Percentiles rank a stretch among this genome's conserved stretches.
Conservation (phyloP, 2,113 vertebrate genomes). For the Epinephelus fuscoguttatus region DNA sequence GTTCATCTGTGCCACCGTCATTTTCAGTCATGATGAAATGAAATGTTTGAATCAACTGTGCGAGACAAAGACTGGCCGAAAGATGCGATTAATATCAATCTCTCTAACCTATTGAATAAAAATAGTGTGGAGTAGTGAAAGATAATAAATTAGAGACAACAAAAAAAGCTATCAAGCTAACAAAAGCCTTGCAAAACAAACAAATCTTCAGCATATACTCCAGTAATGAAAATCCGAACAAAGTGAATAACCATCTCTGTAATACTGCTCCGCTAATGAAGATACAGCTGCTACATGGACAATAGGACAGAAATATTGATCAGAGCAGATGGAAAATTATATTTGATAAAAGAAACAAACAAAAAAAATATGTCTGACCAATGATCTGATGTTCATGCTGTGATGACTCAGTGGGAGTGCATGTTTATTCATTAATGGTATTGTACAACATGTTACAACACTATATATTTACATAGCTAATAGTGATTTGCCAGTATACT, state of each 20-base stretch:
- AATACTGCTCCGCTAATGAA: slow-evolving; percentile 38
- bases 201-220: slow-evolving; percentile 30
- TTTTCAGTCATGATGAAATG: slow-evolving; percentile 9
- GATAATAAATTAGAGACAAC: slow-evolving; percentile 20
- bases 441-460: not conserved
- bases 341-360: slow-evolving; percentile 30
- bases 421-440: not conserved
- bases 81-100: slow-evolving; percentile 9
- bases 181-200: slow-evolving; percentile 35
- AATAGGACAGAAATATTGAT: slow-evolving; percentile 38
- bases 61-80: slow-evolving; percentile 6
- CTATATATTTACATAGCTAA: no score
- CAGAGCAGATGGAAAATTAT: not conserved
- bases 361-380: slow-evolving; percentile 23
- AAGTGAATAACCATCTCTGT: slow-evolving; percentile 31
- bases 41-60: slow-evolving; percentile 11
- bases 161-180: slow-evolving; percentile 34
- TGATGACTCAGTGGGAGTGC: not conserved
- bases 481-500: no score
- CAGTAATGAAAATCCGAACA: slow-evolving; percentile 30
- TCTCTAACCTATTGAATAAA: not conserved
- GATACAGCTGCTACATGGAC: slow-evolving; percentile 23
- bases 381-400: slow-evolving; percentile 4
- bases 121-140: slow-evolving; percentile 1
- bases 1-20: slow-evolving; percentile 16